A percentile compares a stretch with the other conserved stretches of the same genome.
phyloP scores from a whole-genome alignment of 2,888 invertebrate genomes.

The Ichneumoninae sp. region DNA sequence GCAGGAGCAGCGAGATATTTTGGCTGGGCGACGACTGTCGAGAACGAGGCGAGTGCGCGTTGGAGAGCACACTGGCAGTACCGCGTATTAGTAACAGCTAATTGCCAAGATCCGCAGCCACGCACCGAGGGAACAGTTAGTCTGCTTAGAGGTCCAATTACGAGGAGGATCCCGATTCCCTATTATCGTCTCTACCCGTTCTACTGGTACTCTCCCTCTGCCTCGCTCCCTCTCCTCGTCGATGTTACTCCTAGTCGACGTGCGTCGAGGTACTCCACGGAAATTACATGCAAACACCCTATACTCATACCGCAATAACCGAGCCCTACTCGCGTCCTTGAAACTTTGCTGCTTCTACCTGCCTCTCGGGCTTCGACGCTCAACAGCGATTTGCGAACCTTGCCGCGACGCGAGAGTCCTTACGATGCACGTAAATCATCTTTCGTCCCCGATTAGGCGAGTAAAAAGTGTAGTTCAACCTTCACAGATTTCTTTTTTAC shows the following conservation, averaged over 20 bases:
- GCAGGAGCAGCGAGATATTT: neutral
- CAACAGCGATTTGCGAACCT: neutral
- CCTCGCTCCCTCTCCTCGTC: conserved; percentile 21
- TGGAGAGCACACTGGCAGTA: conserved; percentile 1
- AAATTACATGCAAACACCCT: conserved; percentile 59
- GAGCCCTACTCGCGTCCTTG: conserved; percentile 32
- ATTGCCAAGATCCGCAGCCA: conserved; percentile 63
- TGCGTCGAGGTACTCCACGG: conserved; percentile 55
- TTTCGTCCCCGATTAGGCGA: neutral
- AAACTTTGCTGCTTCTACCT: conserved; percentile 40
- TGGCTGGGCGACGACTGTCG: conserved; percentile 8
- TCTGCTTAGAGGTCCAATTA: conserved; percentile 78
- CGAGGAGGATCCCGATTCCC: conserved; percentile 60
- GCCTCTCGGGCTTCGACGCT: neutral
- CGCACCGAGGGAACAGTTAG: conserved; percentile 75
- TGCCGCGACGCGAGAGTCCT: neutral
- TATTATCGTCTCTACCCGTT: conserved; percentile 58
- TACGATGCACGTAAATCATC: neutral
- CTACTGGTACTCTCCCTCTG: conserved; percentile 9
- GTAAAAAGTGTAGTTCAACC: neutral
- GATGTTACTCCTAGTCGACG: conserved; percentile 37
- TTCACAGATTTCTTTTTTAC: neutral
- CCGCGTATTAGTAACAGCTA: conserved; percentile 43
- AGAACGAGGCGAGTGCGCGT: conserved; percentile 16
- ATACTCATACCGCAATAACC: conserved; percentile 1